Base-by-base conservation (phyloP, 1,140 invertebrate genomes). In the Choristoneura fumiferana region DNA sequence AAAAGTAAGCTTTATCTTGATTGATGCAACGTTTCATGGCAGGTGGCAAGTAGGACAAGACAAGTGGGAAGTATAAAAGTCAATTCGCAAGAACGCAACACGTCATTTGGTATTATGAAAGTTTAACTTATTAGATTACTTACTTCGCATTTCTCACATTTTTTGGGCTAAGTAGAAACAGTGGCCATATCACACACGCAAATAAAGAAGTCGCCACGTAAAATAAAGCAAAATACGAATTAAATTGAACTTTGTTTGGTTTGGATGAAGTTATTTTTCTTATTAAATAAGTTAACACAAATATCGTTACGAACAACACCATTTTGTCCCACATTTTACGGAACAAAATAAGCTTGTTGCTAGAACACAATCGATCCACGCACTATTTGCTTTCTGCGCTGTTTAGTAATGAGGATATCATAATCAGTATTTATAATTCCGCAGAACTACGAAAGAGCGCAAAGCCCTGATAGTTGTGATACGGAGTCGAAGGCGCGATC, bases 91-190 rank as follows among this genome's bases (percentile, higher is more conserved):
- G 22, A 2, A 29, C 22, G 22, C 22, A 29, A 29, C 22, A 6
- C 22, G 22, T 3, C 22, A 29, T 29, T 29, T 29, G 22, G 22
- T 6, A 29, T 3, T 29, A 29, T 29, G 2, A 6, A 29, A 14
- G 38, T 40, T 29, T n/a, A n/a, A n/a, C n/a, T n/a, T n/a, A n/a
- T n/a, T n/a, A n/a, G n/a, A n/a, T n/a, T 69, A 84, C 79, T 82
- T 68, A 87, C 80, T 67, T 73, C 18, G 74, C 62, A 60, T 87
- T 87, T 49, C 67, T 71, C 34, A 83, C 75, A 65, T 71, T 76
- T 70, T 69, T 79, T 1, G 81, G 80, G 4, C 60, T 71, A 2
- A 84, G 56, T 15, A 83, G 63, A 56, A 87, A 83, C 8, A 73
- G 69, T 1, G 81, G 84, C 76, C 80, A 87, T 55, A 83, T 61